Evolutionary conservation across 2,113 vertebrate species (phyloP).

Genomic region (Casuarius casuarius): DNA sequence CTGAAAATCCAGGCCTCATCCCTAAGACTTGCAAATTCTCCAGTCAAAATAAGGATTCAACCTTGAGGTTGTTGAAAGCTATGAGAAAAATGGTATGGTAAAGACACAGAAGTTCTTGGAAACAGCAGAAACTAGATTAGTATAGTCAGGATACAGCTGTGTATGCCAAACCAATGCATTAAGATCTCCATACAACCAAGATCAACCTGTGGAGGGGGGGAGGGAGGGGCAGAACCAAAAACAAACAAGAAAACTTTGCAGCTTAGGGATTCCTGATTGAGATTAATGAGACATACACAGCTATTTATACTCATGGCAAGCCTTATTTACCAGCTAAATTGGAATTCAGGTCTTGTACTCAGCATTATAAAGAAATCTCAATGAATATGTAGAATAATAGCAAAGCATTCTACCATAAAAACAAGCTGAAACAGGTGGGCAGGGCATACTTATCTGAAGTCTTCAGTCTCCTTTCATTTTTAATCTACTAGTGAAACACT

Average conservation of each 20-base stretch:
- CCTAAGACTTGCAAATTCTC: background rate
- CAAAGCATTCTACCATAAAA: background rate
- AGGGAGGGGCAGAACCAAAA: too few species aligned
- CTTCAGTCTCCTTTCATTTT: background rate
- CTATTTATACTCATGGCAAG: background rate
- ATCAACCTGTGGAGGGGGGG: background rate
- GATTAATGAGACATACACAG: background rate
- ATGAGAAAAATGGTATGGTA: background rate
- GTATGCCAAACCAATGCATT: background rate
- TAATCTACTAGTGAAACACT: background rate
- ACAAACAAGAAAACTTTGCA: background rate
- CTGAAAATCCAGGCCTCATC: background rate
- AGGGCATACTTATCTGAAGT: background rate
- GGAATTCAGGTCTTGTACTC: background rate
- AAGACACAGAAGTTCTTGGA: background rate
- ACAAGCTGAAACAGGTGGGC: background rate
- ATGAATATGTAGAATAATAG: accelerated
- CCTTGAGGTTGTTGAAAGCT: background rate
- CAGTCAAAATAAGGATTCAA: background rate
- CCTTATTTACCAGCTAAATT: background rate
- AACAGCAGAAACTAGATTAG: background rate
- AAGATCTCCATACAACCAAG: background rate
- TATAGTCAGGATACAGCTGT: background rate
- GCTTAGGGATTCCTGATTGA: background rate
- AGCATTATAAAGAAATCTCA: background rate